Conservation (phyloP, 2,797 vertebrate species). For the Lithobates sylvaticus region DNA sequence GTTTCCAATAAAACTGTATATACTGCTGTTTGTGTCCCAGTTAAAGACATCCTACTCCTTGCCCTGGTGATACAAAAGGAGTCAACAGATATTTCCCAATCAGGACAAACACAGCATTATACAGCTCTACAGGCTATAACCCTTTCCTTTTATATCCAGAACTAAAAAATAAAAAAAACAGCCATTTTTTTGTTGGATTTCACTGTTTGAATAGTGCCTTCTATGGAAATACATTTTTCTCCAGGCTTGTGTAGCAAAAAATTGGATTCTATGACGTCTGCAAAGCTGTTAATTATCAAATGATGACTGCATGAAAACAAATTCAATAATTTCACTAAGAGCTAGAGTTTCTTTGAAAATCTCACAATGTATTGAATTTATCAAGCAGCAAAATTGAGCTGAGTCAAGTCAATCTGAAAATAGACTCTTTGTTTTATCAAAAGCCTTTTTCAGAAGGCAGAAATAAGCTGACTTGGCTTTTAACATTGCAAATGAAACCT, state of each 20-base stretch:
- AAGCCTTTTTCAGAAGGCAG: constrained; percentile 27
- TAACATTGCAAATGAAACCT: constrained; percentile 39
- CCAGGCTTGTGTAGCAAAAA: constrained; percentile 4
- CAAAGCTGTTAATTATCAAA: constrained; percentile 33
- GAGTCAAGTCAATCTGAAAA: constrained; percentile 37
- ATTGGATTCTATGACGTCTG: constrained; percentile 23
- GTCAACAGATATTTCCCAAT: no score
- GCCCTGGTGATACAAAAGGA: no score
- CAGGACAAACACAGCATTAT: no score
- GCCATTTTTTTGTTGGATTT: no score
- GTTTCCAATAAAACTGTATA: no score
- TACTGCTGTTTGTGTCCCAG: no score
- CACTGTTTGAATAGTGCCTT: no score
- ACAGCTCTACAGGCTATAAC: no score
- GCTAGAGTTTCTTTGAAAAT: constrained; percentile 32
- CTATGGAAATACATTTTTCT: no score
- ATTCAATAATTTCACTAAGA: constrained; percentile 39
- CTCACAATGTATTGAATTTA: constrained; percentile 45
- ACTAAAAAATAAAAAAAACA: no score
- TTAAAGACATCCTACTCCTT: no score
- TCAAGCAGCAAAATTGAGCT: constrained; percentile 38
- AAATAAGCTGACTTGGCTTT: constrained; percentile 43
- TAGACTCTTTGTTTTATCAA: constrained; percentile 48
- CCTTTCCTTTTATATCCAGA: no score
- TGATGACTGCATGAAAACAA: constrained; percentile 40